A percentile compares a stretch with the other conserved stretches of the same genome.
These are phyloP conservation scores for Physocephala rufipes DNA, from an alignment of 2,888 invertebrate species.

Conservation along the genomic window DNA sequence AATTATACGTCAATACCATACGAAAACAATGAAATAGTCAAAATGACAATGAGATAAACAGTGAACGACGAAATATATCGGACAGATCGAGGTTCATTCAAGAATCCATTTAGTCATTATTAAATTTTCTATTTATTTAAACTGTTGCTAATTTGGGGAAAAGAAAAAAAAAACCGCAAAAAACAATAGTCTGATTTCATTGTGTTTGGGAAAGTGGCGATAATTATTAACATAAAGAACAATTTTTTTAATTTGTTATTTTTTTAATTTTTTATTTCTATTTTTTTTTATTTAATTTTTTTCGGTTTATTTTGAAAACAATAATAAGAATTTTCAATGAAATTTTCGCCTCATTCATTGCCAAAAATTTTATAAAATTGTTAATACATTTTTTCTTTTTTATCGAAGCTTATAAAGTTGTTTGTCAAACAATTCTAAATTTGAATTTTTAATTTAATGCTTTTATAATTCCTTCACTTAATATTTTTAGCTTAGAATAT, in stretches of 20 bases:
- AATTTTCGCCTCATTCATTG: no score
- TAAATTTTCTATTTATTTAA: background rate
- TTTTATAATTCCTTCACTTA: no score
- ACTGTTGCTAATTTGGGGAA: background rate
- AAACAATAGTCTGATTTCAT: background rate
- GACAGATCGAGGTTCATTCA: background rate
- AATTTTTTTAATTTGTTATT: background rate
- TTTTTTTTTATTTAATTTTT: no score
- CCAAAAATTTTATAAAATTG: no score
- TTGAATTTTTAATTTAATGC: no score
- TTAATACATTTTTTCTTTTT: no score
- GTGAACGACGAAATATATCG: background rate
- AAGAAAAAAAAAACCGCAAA: background rate
- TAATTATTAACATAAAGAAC: background rate
- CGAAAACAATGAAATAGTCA: background rate
- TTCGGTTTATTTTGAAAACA: no score
- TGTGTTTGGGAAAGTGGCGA: background rate
- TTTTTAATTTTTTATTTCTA: no score
- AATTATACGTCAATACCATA: background rate
- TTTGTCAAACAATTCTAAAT: no score
- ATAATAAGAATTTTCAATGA: no score
- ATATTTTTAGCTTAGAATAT: no score
- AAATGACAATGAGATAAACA: background rate
- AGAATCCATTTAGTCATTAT: background rate
- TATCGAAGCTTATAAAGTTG: no score